Evolutionary conservation across 2,113 vertebrate species (phyloP).

Genomic region (Talpa occidentalis): DNA sequence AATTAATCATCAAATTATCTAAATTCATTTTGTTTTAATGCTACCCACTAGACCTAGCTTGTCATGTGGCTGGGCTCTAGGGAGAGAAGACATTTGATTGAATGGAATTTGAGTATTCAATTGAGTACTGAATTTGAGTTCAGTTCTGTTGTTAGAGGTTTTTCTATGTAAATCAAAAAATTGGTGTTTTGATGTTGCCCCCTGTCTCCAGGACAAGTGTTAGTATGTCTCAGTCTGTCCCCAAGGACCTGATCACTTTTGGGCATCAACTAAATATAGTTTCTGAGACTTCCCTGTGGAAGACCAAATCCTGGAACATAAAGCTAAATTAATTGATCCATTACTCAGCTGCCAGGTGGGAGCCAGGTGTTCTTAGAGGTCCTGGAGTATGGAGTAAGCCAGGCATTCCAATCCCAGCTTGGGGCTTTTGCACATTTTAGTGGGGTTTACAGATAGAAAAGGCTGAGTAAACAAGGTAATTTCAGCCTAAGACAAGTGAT

Average conservation of each 20-base stretch:
- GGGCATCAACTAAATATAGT: background rate
- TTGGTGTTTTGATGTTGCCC: background rate
- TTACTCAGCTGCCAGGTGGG: background rate
- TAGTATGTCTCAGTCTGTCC: background rate
- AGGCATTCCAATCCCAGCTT: background rate
- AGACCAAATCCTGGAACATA: background rate
- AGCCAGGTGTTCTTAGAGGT: background rate
- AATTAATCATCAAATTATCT: background rate
- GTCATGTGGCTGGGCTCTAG: background rate
- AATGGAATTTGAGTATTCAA: background rate
- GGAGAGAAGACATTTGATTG: background rate
- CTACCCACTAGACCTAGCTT: background rate
- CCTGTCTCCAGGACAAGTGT: background rate
- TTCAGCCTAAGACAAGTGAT: background rate
- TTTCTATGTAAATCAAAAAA: background rate
- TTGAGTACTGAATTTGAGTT: too few relatives aligned
- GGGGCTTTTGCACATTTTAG: background rate
- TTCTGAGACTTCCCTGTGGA: background rate
- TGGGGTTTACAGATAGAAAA: background rate
- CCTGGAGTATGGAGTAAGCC: background rate
- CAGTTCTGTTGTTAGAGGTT: background rate
- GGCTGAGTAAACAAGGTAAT: background rate
- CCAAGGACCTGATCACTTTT: background rate
- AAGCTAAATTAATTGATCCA: background rate
- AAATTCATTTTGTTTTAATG: slow-evolving; percentile 24